Evolutionary conservation across 1,140 invertebrate species (phyloP).

Genomic region (Drosophila leontia): DNA sequence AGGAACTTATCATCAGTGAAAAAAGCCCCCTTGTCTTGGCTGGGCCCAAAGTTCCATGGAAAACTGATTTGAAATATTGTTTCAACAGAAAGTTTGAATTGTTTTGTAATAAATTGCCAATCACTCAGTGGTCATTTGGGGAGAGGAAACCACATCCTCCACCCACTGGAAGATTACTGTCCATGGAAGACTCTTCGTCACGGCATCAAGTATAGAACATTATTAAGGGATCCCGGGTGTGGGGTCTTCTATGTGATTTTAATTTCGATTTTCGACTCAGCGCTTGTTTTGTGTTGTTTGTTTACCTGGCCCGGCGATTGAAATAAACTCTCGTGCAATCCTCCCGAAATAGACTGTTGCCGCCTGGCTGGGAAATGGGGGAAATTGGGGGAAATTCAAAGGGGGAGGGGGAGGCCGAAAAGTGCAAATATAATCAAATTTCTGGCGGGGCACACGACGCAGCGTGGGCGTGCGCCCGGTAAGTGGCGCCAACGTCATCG

Average conservation of each 20-base stretch:
- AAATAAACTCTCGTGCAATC: slow-evolving; percentile 74
- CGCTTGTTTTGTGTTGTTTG: slow-evolving; percentile 56
- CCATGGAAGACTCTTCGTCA: slow-evolving; percentile 52
- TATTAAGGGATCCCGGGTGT: slow-evolving; percentile 63
- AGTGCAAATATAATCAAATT: slow-evolving; percentile 40
- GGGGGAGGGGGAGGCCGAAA: neutral
- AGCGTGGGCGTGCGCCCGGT: slow-evolving; percentile 43
- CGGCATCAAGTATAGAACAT: slow-evolving; percentile 67
- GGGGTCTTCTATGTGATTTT: slow-evolving; percentile 27
- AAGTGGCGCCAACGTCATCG: slow-evolving; percentile 60
- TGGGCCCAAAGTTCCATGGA: slow-evolving; percentile 14
- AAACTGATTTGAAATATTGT: slow-evolving; percentile 43
- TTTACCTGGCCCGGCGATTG: slow-evolving; percentile 50
- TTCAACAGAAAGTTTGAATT: slow-evolving; percentile 48
- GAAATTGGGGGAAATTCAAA: slow-evolving; percentile 11
- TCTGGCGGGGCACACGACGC: slow-evolving; percentile 47
- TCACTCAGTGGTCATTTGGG: slow-evolving; percentile 44
- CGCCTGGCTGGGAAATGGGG: slow-evolving; percentile 29
- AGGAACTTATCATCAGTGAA: slow-evolving; percentile 29
- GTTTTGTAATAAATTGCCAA: slow-evolving; percentile 57
- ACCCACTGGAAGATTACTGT: slow-evolving; percentile 14
- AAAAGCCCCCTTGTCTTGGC: slow-evolving; percentile 11
- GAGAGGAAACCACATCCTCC: slow-evolving; percentile 26
- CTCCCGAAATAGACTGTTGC: slow-evolving; percentile 64
- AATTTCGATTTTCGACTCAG: slow-evolving; percentile 25